Percentiles rank a stretch among this genome's conserved stretches.
phyloP scores from a whole-genome alignment of 2,113 vertebrate species.

The Anser cygnoides region DNA sequence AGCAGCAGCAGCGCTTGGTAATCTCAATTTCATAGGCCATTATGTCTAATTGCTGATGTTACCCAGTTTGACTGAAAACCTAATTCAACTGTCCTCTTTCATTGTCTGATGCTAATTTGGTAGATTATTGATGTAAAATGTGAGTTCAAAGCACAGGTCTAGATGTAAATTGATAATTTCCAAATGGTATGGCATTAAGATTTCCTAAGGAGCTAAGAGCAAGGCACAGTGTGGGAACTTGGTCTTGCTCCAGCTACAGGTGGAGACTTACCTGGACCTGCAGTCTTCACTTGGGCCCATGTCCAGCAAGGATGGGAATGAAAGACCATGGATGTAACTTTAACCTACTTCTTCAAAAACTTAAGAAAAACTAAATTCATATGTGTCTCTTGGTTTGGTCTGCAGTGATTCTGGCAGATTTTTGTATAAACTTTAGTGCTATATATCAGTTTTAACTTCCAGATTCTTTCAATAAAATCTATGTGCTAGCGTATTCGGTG shows the following conservation, averaged over 20 bases:
- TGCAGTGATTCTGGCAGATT: background rate
- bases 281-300: rapidly evolving
- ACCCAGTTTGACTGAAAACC: background rate
- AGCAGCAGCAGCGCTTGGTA: background rate
- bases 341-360: background rate
- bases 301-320: background rate
- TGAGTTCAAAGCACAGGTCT: background rate
- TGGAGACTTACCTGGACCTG: background rate
- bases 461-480: background rate
- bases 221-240: background rate
- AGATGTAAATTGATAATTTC: background rate
- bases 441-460: background rate
- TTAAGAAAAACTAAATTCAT: background rate
- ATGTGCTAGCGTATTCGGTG: background rate
- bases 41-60: background rate
- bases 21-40: background rate
- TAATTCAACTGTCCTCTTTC: background rate
- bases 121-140: background rate
- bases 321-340: background rate
- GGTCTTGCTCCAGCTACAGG: background rate
- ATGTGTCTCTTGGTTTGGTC: background rate
- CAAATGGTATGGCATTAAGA: background rate
- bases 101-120: background rate
- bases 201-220: background rate
- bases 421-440: background rate